Evolutionary conservation across 2,113 vertebrate species (phyloP), one percentile per base, ranked within the genome.

Genomic region (Anguilla japonica): DNA sequence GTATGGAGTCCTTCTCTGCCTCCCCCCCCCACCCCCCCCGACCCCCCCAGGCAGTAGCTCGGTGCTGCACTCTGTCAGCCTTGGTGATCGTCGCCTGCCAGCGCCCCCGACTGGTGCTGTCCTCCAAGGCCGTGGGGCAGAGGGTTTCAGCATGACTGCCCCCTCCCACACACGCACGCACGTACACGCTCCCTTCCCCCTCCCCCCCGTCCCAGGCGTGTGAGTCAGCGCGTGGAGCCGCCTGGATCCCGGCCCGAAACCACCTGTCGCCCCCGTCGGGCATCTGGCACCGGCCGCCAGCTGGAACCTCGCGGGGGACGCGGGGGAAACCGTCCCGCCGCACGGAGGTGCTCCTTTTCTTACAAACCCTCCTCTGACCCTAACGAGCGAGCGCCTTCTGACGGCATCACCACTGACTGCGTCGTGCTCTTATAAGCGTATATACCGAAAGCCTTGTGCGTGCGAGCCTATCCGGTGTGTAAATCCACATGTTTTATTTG

Each of bases 81-180:
- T 75, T 2, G 5, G 71, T 13, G 26, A 29, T n/a, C n/a, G 18
- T 46, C 53, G 50, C 39, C 11, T 40, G 82, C 56, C 82, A 83
- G 53, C 7, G 34, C 14, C 81, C 13, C 41, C 9, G 43, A 82
- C 50, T 83, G 50, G 46, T 26, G 22, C 60, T 67, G 9, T 16
- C 56, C 56, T 60, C 20, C 8, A 67, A 67, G 56, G n/a, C 82
- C 57, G n/a, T 5, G 39, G 82, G 82, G 43, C 81, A 50, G 29
- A 50, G 26, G 41, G n/a, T 63, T 57, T 83, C 82, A 39, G 50
- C 82, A 60, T 83, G 82, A 60, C 56, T 60, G 53, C 50, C 81
- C 50, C 26, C 46, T n/a, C 50, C 50, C 50, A 53, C 50, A 53
- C 50, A 13, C 11, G 13, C 50, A 53, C 8, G 13, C 50, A 53